A percentile compares a stretch with the other conserved stretches of the same genome.
Evolutionary conservation across 2,888 invertebrate genomes (phyloP).

Genomic region (Tachina grossa): DNA sequence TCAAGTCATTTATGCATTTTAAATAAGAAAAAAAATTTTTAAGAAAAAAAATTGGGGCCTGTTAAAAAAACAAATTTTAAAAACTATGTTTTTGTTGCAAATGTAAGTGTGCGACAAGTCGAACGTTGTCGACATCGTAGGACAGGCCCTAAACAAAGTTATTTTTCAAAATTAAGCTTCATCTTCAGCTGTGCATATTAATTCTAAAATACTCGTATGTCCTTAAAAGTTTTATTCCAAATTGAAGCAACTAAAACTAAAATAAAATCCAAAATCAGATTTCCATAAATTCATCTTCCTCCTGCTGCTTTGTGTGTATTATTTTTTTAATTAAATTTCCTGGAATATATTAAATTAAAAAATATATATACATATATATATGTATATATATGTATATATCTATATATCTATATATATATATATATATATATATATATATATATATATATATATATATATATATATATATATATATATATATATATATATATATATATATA

Average conservation of each 20-base stretch:
- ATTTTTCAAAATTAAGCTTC: too few species aligned
- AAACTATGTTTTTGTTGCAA: too few species aligned
- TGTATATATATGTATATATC: not conserved
- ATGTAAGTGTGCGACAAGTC: too few species aligned
- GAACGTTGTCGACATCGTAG: too few species aligned
- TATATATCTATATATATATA: not conserved
- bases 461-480: not conserved
- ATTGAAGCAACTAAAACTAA: not conserved
- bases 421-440: not conserved
- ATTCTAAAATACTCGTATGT: too few species aligned
- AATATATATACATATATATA: slow-evolving; percentile 2
- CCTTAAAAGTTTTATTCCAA: too few species aligned
- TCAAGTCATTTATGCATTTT: too few species aligned
- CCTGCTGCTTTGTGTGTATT: not conserved
- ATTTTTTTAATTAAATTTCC: slow-evolving; percentile 33
- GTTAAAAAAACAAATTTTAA: too few species aligned
- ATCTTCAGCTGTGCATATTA: too few species aligned
- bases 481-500: not conserved
- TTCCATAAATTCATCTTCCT: not conserved
- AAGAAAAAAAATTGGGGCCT: too few species aligned
- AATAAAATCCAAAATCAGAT: not conserved
- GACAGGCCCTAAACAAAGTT: too few species aligned
- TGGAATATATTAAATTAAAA: not conserved
- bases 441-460: not conserved
- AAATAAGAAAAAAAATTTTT: too few species aligned